Base-by-base conservation (phyloP, 1,140 invertebrate species). In the Caenorhabditis brenneri region DNA sequence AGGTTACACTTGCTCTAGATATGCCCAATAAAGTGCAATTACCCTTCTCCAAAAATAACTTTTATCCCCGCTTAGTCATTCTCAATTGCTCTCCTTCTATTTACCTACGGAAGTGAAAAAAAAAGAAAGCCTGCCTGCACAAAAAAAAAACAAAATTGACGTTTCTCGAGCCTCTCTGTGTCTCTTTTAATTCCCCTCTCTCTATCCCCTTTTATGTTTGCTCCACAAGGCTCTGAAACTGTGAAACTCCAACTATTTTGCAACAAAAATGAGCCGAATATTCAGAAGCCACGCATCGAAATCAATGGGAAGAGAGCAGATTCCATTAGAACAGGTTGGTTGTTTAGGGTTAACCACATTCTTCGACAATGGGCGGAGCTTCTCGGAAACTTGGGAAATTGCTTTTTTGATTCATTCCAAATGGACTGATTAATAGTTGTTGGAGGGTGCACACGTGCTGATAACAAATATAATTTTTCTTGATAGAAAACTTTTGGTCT, bases 211-310 rank as follows among this genome's bases (percentile, higher is more conserved):
- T 42, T 42, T 22, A 27, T 74, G 10, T 42, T 74, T 42, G 65
- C 48, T 46, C 42, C n/a, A n/a, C n/a, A 46, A 46, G 0, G 42
- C 0, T 51, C n/a, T 51, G 12, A 51, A 6, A 51, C 48, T 51
- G 6, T 19, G 12, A 51, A 19, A 27, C 22, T 24, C n/a, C 53
- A 7, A 22, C 4, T 22, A 55, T 27, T 27, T 12, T 55, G 19
- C 16, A 51, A 51, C 15, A 65, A 65, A 65, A 36, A 58, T 65
- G 58, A 65, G 58, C 10, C 29, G 58, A 36, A 33, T 74, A 74
- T 74, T 74, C 65, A 74, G 65, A 42, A 74, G 65, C 36, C 65
- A 24, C 16, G n/a, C 58, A 27, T 36, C 58, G 2, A 65, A 36
- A 65, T 42, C 33, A 12, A 74, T 74, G 65, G 5, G 36, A 12